A percentile compares a stretch with the other conserved stretches of the same genome.
Conservation (phyloP, 1,140 invertebrate species). For the Trachymyrmex septentrionalis region DNA sequence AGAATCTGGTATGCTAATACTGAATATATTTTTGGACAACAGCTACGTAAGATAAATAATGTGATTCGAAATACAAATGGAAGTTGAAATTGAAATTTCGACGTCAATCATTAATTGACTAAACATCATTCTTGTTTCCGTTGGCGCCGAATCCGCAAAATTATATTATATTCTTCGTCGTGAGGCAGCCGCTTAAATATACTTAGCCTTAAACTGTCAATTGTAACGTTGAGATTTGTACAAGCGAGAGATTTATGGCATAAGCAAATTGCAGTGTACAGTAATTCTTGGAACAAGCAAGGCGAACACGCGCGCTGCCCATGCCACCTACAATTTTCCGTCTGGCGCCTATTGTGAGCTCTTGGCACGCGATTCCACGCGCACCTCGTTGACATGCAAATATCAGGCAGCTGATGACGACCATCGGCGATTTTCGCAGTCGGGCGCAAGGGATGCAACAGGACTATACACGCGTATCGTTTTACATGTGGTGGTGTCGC, state of each 20-base stretch:
- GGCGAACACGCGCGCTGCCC: background rate
- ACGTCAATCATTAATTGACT: background rate
- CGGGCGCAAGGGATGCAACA: conserved; percentile 43
- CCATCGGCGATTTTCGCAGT: conserved; percentile 4
- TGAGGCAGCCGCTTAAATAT: background rate
- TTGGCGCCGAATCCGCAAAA: background rate
- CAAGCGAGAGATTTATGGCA: background rate
- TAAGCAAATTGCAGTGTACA: conserved; percentile 17
- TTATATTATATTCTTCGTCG: background rate
- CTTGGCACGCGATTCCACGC: conserved; percentile 45
- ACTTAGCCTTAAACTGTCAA: background rate
- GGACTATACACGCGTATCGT: background rate
- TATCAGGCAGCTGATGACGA: conserved; percentile 48
- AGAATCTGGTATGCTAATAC: background rate
- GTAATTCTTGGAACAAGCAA: conserved; percentile 6
- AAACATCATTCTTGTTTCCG: background rate
- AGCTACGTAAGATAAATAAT: background rate
- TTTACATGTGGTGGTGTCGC: background rate
- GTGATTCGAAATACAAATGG: background rate
- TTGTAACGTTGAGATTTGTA: background rate
- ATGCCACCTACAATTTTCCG: conserved; percentile 41
- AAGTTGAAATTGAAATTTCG: background rate
- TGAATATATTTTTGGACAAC: background rate
- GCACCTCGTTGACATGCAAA: conserved; percentile 48
- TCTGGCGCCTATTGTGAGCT: background rate